Evolutionary conservation across 2,888 invertebrate species (phyloP), one percentile per base, ranked within the genome.

Genomic region (Hypena proboscidalis): DNA sequence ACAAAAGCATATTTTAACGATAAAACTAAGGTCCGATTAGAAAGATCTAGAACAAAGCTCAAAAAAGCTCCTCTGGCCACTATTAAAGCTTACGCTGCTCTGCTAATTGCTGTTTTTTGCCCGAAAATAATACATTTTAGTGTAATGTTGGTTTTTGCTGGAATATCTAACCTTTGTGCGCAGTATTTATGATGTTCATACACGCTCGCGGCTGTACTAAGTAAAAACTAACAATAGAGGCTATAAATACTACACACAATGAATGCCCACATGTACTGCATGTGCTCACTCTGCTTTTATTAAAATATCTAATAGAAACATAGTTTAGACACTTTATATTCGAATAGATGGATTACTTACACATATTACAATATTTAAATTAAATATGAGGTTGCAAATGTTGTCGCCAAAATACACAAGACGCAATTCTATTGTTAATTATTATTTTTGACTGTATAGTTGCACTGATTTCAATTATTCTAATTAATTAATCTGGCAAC

Each of bases 51-150:
- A 35, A 43, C 41, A 47, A 44, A 57, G 38, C 46, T 41, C 45
- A 14, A 52, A 63, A 61, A 55, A 61, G 54, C 46, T 52, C 53
- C 42, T 50, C 41, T 41, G 44, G 21, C 13, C 44, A 55, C 48
- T 58, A 51, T 42, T 45, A 61, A 61, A 39, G 31, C 43, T 46
- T 58, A 44, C 46, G 67, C 66, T 63, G 60, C 68, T 66, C 64
- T 65, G 69, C 75, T 77, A 77, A 77, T 77, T 75, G 74, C 70
- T 64, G 52, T 66, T 74, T 74, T 72, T 72, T 70, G 63, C 49
- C 58, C 66, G 54, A 67, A 70, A 70, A 61, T 70, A 70, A 69
- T 71, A 70, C 66, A 63, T 68, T 70, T 54, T 49, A 57, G 60
- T 36, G 58, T 50, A 69, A 73, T 67, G 53, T 58, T 58, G 69